Evolutionary conservation across 2,113 vertebrate species (phyloP).

Genomic region (Vidua macroura): DNA sequence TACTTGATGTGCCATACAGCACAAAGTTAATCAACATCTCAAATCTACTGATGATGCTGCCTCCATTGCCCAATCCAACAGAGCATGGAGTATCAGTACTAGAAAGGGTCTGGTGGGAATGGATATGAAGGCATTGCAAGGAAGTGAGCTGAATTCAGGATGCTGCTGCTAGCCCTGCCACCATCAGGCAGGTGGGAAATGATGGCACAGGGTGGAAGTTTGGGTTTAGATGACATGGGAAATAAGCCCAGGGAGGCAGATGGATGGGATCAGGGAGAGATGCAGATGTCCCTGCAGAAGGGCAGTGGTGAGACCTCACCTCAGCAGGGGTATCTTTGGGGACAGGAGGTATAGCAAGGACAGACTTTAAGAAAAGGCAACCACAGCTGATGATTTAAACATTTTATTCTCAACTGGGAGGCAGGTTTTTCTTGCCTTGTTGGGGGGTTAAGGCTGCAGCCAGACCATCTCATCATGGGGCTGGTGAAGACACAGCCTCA

Average conservation of each 20-base stretch:
- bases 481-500: not conserved
- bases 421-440: not conserved
- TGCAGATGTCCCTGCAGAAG: not conserved
- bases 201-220: not conserved
- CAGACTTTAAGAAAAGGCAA: not conserved
- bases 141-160: not conserved
- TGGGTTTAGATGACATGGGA: not conserved
- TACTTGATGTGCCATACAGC: fast-evolving
- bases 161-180: not conserved
- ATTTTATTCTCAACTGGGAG: not conserved
- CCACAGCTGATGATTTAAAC: not conserved
- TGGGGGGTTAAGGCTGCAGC: fast-evolving
- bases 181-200: not conserved
- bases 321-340: not conserved
- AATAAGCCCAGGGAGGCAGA: not conserved
- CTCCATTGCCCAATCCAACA: fast-evolving
- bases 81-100: not conserved
- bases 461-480: not conserved
- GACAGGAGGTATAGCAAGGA: fast-evolving
- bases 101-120: not conserved
- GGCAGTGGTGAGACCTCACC: not conserved
- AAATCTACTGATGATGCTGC: fast-evolving
- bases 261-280: too few species aligned
- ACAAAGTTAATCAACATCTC: fast-evolving
- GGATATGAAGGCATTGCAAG: not conserved